phyloP scores from a whole-genome alignment of 2,797 vertebrate genomes.

The Merluccius polli region DNA sequence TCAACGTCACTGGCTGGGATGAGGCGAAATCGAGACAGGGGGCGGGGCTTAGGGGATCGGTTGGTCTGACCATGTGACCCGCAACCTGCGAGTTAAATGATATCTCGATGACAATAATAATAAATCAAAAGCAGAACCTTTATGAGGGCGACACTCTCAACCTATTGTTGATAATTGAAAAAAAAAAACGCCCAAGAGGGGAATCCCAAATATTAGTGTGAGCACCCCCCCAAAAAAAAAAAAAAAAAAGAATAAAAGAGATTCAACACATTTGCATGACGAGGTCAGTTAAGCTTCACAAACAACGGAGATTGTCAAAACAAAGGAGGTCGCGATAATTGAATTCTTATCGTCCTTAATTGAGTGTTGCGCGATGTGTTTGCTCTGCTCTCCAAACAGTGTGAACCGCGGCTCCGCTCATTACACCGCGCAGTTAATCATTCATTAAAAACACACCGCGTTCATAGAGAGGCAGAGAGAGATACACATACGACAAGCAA shows the following conservation, averaged over 20 bases:
- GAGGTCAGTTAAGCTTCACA: conserved; percentile 34
- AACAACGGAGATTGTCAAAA: conserved; percentile 8
- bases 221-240: conserved; percentile 1
- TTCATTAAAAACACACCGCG: conserved; percentile 58
- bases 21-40: not conserved
- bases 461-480: conserved; percentile 9
- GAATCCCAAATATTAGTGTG: conserved; percentile 43
- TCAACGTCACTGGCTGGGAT: not conserved
- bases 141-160: not conserved
- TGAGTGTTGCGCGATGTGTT: conserved; percentile 54
- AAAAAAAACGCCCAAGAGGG: conserved; percentile 31
- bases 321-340: conserved; percentile 31
- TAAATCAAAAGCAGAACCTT: not conserved
- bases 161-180: not conserved
- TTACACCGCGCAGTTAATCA: conserved; percentile 64
- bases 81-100: not conserved
- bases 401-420: conserved; percentile 42
- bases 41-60: not conserved
- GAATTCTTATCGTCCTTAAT: conserved; percentile 45
- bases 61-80: not conserved
- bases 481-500: too few relatives aligned
- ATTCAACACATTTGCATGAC: conserved; percentile 25
- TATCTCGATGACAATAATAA: not conserved
- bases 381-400: conserved; percentile 57
- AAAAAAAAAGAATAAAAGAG: conserved; percentile 16